These are phyloP conservation scores for Marmota flaviventris DNA, from an alignment of 2,113 vertebrate genomes.

Conservation along the genomic window DNA sequence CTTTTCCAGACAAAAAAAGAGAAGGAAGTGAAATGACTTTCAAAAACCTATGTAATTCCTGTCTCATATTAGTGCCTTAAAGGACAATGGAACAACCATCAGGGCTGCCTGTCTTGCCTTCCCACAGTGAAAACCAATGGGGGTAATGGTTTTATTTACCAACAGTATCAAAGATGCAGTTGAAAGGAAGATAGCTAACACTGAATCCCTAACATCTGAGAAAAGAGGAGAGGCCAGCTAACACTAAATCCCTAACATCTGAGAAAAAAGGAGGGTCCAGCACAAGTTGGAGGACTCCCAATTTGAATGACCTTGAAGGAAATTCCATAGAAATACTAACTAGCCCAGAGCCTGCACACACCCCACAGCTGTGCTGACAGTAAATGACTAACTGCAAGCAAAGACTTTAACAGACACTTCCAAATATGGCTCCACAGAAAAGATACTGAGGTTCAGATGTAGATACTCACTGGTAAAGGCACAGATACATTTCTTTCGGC, in stretches of 20 bases:
- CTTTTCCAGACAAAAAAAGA: not conserved
- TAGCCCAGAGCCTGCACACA: rapidly evolving
- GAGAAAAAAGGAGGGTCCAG: not conserved
- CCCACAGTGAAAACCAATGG: constrained; percentile 29
- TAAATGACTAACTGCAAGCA: constrained; percentile 69
- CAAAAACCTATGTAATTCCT: not conserved
- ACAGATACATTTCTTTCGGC: not conserved
- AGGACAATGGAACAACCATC: constrained; percentile 46
- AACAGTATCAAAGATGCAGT: constrained; percentile 74
- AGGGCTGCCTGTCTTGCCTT: constrained; percentile 48
- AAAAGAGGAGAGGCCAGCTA: not conserved
- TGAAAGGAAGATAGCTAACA: constrained; percentile 80
- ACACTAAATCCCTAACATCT: constrained; percentile 27
- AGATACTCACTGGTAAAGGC: not conserved
- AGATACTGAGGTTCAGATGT: not conserved
- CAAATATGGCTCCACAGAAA: constrained; percentile 55
- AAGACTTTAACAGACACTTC: constrained; percentile 52
- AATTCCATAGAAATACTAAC: not conserved
- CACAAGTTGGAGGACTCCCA: not conserved
- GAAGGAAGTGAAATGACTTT: not conserved
- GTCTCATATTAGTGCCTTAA: not conserved
- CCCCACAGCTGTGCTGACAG: constrained; percentile 53
- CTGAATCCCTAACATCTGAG: not conserved
- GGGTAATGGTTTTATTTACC: constrained; percentile 55
- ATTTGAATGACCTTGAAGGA: not conserved